These are phyloP conservation scores for Synaphobranchus kaupii DNA, from an alignment of 2,797 vertebrate species.

Conservation along the genomic window DNA sequence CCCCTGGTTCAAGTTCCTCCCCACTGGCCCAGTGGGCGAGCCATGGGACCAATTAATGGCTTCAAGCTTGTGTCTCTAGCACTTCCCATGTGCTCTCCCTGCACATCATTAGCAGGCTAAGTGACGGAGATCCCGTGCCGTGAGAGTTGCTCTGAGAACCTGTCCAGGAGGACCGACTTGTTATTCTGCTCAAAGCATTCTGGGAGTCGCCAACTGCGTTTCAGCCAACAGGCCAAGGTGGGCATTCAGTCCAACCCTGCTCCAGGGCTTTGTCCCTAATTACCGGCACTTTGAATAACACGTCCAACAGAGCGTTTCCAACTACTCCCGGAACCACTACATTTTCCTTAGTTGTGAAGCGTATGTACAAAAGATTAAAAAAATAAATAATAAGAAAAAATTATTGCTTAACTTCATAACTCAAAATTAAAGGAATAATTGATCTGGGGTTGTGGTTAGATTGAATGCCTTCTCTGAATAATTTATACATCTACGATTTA, in stretches of 20 bases:
- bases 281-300: neutral
- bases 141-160: slow-evolving; percentile 14
- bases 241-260: neutral
- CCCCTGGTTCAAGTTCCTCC: neutral
- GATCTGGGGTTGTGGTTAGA: neutral
- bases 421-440: neutral
- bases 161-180: slow-evolving; percentile 44
- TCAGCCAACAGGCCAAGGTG: neutral
- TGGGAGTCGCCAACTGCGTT: neutral
- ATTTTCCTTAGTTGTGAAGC: neutral
- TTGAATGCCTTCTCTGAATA: neutral
- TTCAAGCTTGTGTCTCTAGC: neutral
- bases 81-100: slow-evolving; percentile 23
- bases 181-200: slow-evolving; percentile 39
- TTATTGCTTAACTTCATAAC: neutral
- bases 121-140: slow-evolving; percentile 38
- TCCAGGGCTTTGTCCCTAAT: neutral
- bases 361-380: neutral
- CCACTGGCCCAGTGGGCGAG: neutral
- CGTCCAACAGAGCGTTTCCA: neutral
- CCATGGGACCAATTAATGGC: slow-evolving; percentile 30
- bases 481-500: neutral
- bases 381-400: neutral
- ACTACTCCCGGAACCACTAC: neutral
- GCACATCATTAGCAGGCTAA: slow-evolving; percentile 47